These are phyloP conservation scores for Phoenicopterus ruber DNA, from an alignment of 2,113 vertebrate genomes.

Conservation along the genomic window DNA sequence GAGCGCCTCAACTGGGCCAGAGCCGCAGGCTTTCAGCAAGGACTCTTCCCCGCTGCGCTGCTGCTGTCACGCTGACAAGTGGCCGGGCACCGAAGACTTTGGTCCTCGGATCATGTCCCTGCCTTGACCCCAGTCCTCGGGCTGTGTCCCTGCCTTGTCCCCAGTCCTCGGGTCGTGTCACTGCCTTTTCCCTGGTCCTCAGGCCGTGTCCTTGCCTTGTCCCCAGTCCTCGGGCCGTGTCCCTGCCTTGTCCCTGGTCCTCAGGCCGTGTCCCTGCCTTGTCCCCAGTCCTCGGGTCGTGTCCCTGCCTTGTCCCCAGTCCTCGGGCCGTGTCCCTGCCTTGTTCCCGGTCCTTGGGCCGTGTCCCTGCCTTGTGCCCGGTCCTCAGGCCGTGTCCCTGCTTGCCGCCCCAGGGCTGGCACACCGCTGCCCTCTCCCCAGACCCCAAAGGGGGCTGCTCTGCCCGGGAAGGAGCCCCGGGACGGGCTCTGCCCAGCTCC, in stretches of 20 bases:
- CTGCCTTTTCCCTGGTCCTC: too few species aligned
- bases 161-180: fast-evolving
- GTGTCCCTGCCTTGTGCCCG: too few species aligned
- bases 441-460: not conserved
- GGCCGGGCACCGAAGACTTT: not conserved
- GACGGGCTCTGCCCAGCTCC: not conserved
- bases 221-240: not conserved
- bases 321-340: not conserved
- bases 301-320: too few species aligned
- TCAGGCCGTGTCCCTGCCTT: too few species aligned
- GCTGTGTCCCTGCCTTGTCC: too few species aligned
- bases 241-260: too few species aligned
- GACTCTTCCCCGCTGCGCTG: fast-evolving
- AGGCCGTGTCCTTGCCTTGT: too few species aligned
- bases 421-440: not conserved
- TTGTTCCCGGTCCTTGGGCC: not conserved
- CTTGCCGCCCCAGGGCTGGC: not conserved
- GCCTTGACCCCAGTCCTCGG: fast-evolving
- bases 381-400: too few species aligned
- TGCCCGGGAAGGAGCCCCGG: not conserved
- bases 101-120: not conserved
- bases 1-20: fast-evolving
- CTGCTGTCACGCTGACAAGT: not conserved
- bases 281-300: fast-evolving
- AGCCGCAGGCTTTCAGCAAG: fast-evolving